These are phyloP conservation scores for Leptogaster cylindrica DNA, from an alignment of 2,888 invertebrate species.

Conservation along the genomic window DNA sequence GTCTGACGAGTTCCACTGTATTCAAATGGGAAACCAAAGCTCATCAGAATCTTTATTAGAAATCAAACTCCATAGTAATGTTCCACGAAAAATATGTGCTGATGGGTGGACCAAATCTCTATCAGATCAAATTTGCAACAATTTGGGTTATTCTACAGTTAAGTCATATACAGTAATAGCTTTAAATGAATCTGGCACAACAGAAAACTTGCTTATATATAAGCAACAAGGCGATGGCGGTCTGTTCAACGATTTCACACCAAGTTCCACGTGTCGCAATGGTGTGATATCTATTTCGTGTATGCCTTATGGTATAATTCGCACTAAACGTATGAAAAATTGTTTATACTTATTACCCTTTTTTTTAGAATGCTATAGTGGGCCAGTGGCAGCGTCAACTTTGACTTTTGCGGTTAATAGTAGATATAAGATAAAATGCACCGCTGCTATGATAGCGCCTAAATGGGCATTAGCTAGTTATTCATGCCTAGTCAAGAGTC, in stretches of 20 bases:
- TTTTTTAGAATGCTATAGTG: constrained; percentile 45
- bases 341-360: no score
- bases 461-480: constrained; percentile 64
- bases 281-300: constrained; percentile 65
- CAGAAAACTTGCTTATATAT: not conserved
- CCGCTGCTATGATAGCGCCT: constrained; percentile 62
- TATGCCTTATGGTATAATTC: constrained; percentile 63
- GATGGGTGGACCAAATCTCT: constrained; percentile 65
- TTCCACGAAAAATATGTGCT: constrained; percentile 60
- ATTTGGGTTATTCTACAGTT: constrained; percentile 64
- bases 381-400: constrained; percentile 43
- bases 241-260: constrained; percentile 61
- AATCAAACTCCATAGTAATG: constrained; percentile 48
- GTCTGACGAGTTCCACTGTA: constrained; percentile 70
- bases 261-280: constrained; percentile 60
- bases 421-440: constrained; percentile 62
- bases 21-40: constrained; percentile 50
- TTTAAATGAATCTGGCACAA: not conserved
- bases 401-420: constrained; percentile 62
- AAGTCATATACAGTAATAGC: constrained; percentile 50
- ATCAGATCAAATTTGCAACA: constrained; percentile 65
- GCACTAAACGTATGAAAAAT: not conserved
- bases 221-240: constrained; percentile 5
- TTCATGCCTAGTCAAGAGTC: constrained; percentile 58
- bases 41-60: constrained; percentile 42